These are phyloP conservation scores for Cremastobaeus sp. DNA, from an alignment of 2,888 invertebrate genomes.

Conservation along the genomic window DNA sequence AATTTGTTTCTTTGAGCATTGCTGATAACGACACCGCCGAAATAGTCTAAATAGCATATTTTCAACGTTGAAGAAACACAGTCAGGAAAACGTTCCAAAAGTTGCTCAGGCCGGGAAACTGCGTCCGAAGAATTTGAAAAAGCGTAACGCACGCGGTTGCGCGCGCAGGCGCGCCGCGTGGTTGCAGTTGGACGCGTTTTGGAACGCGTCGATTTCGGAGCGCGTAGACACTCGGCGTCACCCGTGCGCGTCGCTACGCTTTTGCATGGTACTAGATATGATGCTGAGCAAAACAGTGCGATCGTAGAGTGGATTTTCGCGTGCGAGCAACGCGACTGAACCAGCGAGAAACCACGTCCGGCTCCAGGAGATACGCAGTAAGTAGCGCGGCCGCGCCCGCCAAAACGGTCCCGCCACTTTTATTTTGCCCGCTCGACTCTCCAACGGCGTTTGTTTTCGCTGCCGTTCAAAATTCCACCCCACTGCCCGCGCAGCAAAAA, in stretches of 20 bases:
- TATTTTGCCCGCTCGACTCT: neutral
- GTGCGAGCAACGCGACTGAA: neutral
- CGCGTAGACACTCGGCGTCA: slow-evolving; percentile 58
- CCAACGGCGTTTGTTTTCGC: slow-evolving; percentile 14
- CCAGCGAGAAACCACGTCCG: neutral
- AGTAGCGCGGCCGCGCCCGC: slow-evolving; percentile 7
- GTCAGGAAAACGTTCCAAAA: no score
- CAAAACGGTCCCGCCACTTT: slow-evolving; percentile 43
- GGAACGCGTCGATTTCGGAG: slow-evolving; percentile 45
- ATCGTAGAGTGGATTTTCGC: slow-evolving; percentile 18
- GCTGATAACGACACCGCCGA: no score
- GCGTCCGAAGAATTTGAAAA: no score
- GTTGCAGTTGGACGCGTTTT: slow-evolving; percentile 50
- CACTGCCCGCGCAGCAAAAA: neutral
- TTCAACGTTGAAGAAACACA: no score
- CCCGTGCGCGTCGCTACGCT: slow-evolving; percentile 50
- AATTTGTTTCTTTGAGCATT: no score
- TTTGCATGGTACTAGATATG: slow-evolving; percentile 37
- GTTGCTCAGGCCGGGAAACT: no score
- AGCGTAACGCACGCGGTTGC: no score
- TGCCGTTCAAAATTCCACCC: slow-evolving; percentile 7
- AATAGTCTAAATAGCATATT: no score
- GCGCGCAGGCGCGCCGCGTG: slow-evolving; percentile 59
- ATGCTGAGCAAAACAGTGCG: slow-evolving; percentile 49
- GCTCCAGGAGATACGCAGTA: neutral